A percentile compares a stretch with the other conserved stretches of the same genome.
Conservation (phyloP, 2,797 vertebrate species). For the Coregonus sp. region DNA sequence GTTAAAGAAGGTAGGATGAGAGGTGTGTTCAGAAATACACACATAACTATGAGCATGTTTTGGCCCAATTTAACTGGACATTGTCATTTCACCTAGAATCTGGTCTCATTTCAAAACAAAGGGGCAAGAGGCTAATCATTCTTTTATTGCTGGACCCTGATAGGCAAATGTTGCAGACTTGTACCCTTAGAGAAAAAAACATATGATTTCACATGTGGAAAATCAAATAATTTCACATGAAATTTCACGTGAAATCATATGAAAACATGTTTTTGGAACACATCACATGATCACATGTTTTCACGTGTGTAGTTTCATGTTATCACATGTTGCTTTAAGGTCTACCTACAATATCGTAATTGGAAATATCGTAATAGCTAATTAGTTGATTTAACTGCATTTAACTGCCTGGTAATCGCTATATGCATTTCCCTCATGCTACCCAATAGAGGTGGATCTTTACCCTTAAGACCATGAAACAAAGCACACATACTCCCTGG, state of each 20-base stretch:
- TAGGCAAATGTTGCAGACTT: conserved; percentile 37
- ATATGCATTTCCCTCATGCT: conserved; percentile 57
- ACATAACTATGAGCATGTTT: neutral
- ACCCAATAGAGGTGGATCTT: conserved; percentile 55
- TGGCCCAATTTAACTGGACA: neutral
- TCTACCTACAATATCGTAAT: conserved; percentile 43
- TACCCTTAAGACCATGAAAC: conserved; percentile 32
- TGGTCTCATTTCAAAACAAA: neutral
- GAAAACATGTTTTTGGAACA: too few relatives aligned
- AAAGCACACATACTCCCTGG: conserved; percentile 4
- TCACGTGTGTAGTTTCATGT: too few relatives aligned
- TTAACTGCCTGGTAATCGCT: conserved; percentile 65
- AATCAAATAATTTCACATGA: too few relatives aligned
- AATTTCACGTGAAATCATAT: too few relatives aligned
- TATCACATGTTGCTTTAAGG: too few relatives aligned
- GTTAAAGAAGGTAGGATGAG: conserved; percentile 12
- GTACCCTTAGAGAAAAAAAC: too few relatives aligned
- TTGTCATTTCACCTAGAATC: too few relatives aligned
- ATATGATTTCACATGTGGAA: too few relatives aligned
- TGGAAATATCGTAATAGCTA: conserved; percentile 56
- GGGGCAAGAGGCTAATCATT: neutral
- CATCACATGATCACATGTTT: too few relatives aligned
- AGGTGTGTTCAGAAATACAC: neutral
- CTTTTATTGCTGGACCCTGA: conserved; percentile 13
- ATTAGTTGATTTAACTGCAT: conserved; percentile 60